Evolutionary conservation across 2,113 vertebrate genomes (phyloP).

Genomic region (Tachysurus fulvidraco): DNA sequence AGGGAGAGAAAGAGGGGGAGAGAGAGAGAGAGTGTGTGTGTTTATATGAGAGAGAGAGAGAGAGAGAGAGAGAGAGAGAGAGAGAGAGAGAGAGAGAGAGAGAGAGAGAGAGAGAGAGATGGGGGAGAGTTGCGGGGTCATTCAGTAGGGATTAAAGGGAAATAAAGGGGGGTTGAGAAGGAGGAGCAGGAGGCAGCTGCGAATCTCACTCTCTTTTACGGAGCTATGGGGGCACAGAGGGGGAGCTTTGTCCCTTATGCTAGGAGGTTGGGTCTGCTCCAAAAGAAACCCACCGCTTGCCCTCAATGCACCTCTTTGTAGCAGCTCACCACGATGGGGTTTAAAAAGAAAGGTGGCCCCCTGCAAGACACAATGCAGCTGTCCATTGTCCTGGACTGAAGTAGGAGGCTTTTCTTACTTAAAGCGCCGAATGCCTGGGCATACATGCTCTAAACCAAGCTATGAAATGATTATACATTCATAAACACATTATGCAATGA

Average conservation of each 20-base stretch:
- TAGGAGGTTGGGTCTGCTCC: conserved; percentile 48
- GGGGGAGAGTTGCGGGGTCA: conserved; percentile 62
- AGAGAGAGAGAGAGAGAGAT: neutral
- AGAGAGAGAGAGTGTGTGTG: neutral
- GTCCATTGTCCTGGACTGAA: conserved; percentile 48
- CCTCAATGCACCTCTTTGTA: conserved; percentile 54
- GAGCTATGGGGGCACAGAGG: conserved; percentile 64
- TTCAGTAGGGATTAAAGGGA: conserved; percentile 69
- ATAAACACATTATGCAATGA: conserved; percentile 25
- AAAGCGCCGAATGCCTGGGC: conserved; percentile 34
- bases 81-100: neutral
- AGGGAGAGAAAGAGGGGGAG: neutral
- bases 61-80: conserved; percentile 20
- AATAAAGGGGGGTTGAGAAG: conserved; percentile 57
- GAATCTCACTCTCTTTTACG: conserved; percentile 64
- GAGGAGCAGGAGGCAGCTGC: conserved; percentile 69
- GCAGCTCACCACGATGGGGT: conserved; percentile 39
- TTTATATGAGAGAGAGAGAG: conserved; percentile 23
- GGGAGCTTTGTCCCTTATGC: conserved; percentile 68
- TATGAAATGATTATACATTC: conserved; percentile 37
- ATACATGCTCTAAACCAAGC: conserved; percentile 21
- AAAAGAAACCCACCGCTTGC: conserved; percentile 49
- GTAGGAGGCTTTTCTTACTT: conserved; percentile 41
- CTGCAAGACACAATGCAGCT: conserved; percentile 50
- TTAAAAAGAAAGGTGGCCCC: conserved; percentile 50